Evolutionary conservation across 2,888 invertebrate genomes (phyloP).

Genomic region (Platycnemis pennipes): DNA sequence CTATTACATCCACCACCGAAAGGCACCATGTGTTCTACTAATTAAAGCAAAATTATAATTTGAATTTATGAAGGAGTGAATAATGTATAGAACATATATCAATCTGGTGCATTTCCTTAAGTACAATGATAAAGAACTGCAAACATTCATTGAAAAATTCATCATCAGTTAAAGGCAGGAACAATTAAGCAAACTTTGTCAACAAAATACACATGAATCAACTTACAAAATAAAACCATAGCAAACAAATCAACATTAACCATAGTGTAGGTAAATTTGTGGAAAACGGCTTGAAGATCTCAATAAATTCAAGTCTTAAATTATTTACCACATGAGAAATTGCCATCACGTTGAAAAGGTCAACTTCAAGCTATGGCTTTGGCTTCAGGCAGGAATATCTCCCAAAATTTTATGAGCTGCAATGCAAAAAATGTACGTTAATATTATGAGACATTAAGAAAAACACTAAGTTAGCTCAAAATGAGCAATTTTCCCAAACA

Average conservation of each 20-base stretch:
- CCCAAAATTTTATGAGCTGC: conserved; percentile 96
- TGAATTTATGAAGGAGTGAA: conserved; percentile 4
- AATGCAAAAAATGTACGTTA: conserved; percentile 73
- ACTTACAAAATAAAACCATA: conserved; percentile 30
- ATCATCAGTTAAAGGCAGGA: conserved; percentile 14
- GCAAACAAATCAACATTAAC: conserved; percentile 38
- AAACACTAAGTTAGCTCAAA: too few species aligned
- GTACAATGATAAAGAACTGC: conserved; percentile 42
- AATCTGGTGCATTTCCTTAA: conserved; percentile 64
- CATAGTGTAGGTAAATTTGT: conserved; percentile 52
- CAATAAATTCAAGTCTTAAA: conserved; percentile 46
- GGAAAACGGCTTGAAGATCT: conserved; percentile 39
- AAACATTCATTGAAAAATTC: conserved; percentile 26
- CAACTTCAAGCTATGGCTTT: conserved; percentile 90
- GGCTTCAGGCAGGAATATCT: conserved; percentile 97
- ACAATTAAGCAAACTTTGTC: conserved; percentile 47
- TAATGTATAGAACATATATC: background rate
- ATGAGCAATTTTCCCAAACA: too few species aligned
- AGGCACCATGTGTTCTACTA: conserved; percentile 64
- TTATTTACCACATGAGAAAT: conserved; percentile 56
- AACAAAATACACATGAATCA: conserved; percentile 33
- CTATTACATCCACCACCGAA: conserved; percentile 58
- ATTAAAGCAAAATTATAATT: background rate
- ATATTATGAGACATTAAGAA: background rate
- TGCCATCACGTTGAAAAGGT: conserved; percentile 31